Evolutionary conservation across 2,113 vertebrate genomes (phyloP).

Genomic region (Peucedramus taeniatus): DNA sequence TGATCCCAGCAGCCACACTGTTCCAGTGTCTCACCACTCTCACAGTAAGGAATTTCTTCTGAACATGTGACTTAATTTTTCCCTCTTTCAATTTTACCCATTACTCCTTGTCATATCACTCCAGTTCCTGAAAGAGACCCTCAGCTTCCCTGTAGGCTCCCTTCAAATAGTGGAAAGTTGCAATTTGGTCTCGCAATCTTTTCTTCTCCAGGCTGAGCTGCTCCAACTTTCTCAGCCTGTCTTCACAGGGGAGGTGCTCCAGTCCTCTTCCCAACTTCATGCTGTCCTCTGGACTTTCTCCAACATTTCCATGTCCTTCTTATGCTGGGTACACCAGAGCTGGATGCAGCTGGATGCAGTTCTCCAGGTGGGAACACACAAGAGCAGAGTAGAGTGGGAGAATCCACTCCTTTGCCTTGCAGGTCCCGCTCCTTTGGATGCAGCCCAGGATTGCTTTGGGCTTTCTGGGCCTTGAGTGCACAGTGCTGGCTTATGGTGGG

Average conservation of each 20-base stretch:
- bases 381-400: neutral
- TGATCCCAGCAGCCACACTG: neutral
- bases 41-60: neutral
- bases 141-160: neutral
- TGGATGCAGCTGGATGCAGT: neutral
- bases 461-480: neutral
- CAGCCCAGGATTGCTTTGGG: neutral
- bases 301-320: neutral
- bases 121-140: neutral
- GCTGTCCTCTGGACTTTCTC: neutral
- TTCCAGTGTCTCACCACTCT: neutral
- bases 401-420: neutral
- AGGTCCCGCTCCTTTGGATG: fast-evolving
- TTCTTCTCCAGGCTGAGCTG: neutral
- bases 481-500: neutral
- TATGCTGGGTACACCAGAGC: neutral
- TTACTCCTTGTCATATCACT: neutral
- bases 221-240: neutral
- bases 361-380: neutral
- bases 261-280: neutral
- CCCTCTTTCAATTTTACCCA: neutral
- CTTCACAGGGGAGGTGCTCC: fast-evolving
- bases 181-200: too few species aligned
- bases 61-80: neutral
- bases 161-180: neutral